These are phyloP conservation scores for Actinemys pallida DNA, from an alignment of 2,113 vertebrate genomes.

Conservation along the genomic window DNA sequence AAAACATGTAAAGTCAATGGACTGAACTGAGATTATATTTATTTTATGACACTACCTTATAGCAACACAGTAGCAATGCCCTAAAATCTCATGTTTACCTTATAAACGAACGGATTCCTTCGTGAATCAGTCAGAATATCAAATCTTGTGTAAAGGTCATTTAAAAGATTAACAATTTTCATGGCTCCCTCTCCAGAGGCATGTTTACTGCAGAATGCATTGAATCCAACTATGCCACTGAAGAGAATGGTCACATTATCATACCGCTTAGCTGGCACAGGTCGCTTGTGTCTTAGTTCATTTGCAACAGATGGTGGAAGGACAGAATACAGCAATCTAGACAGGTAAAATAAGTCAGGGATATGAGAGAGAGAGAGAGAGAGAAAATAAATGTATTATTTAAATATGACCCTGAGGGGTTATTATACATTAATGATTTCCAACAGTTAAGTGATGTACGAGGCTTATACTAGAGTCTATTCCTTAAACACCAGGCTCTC, in stretches of 20 bases:
- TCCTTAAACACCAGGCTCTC: background rate
- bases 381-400: background rate
- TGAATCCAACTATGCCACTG: constrained; percentile 98
- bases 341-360: background rate
- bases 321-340: constrained; percentile 94
- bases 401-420: background rate
- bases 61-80: background rate
- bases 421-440: background rate
- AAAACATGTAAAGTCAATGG: background rate
- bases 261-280: constrained; percentile 95
- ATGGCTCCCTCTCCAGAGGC: constrained; percentile 98
- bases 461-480: background rate
- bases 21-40: background rate
- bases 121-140: constrained; percentile 97
- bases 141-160: constrained; percentile 97
- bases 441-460: background rate
- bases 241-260: constrained; percentile 98
- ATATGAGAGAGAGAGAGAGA: background rate
- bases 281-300: constrained; percentile 96
- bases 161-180: constrained; percentile 98
- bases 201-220: constrained; percentile 96
- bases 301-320: constrained; percentile 97
- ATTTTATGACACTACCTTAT: background rate
- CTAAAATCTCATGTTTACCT: constrained; percentile 81
- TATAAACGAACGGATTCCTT: constrained; percentile 98